phyloP scores from a whole-genome alignment of 2,113 vertebrate genomes.

The Salminus brasiliensis region DNA sequence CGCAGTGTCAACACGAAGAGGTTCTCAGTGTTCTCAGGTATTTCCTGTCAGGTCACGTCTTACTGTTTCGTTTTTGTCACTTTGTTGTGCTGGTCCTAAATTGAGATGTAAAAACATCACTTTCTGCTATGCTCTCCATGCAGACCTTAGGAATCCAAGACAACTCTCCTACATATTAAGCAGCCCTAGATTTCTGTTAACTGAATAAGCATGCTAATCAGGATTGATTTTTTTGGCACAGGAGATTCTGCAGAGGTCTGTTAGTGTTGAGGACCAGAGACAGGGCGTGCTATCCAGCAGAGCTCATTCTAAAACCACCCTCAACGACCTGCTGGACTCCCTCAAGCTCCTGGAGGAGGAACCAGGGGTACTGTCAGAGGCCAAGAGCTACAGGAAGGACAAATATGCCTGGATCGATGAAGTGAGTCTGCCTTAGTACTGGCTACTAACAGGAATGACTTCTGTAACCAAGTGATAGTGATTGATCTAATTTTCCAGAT shows the following conservation, averaged over 20 bases:
- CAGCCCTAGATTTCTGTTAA: neutral
- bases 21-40: slow-evolving; percentile 75
- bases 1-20: slow-evolving; percentile 48
- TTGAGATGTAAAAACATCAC: no score
- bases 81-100: no score
- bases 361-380: slow-evolving; percentile 76
- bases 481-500: no score
- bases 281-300: slow-evolving; percentile 59
- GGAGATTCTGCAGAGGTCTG: slow-evolving; percentile 70
- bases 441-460: neutral
- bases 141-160: no score
- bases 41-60: neutral
- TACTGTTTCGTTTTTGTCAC: no score
- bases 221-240: slow-evolving; percentile 27
- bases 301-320: slow-evolving; percentile 79
- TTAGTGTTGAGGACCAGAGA: slow-evolving; percentile 70
- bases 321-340: slow-evolving; percentile 88
- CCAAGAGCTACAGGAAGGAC: slow-evolving; percentile 76
- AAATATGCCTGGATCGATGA: slow-evolving; percentile 83
- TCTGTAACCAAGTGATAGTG: neutral
- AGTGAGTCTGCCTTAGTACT: slow-evolving; percentile 75
- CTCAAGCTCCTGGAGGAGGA: slow-evolving; percentile 88
- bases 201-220: neutral
- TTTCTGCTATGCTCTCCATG: no score
- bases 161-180: no score